phyloP scores from a whole-genome alignment of 2,888 invertebrate species.

The Cheilosia variabilis region DNA sequence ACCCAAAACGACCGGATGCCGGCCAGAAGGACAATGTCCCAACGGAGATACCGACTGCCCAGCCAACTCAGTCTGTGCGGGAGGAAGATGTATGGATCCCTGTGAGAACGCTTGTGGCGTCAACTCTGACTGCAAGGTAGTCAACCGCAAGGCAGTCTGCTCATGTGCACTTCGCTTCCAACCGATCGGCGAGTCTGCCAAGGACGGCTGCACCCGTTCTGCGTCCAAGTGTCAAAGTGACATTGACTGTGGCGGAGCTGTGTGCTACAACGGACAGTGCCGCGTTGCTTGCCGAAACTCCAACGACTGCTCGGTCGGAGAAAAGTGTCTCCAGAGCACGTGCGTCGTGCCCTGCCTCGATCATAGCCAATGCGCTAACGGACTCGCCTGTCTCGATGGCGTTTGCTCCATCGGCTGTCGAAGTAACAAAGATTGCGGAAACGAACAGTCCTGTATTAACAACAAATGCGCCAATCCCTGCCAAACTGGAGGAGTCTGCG shows the following conservation, averaged over 20 bases:
- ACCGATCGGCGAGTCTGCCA: conserved; percentile 86
- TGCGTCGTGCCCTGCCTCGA: conserved; percentile 92
- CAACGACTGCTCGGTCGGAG: conserved; percentile 91
- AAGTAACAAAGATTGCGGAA: conserved; percentile 91
- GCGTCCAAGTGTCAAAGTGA: conserved; percentile 88
- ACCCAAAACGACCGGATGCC: conserved; percentile 90
- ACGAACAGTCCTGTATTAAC: conserved; percentile 91
- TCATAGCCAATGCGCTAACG: conserved; percentile 91
- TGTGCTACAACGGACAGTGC: conserved; percentile 93
- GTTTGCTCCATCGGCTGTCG: conserved; percentile 93
- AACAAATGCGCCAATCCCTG: conserved; percentile 95
- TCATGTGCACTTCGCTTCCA: conserved; percentile 91
- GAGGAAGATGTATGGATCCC: conserved; percentile 90
- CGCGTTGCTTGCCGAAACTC: conserved; percentile 91
- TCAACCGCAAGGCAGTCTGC: conserved; percentile 91
- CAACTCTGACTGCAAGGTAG: conserved; percentile 92
- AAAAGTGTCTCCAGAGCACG: conserved; percentile 90
- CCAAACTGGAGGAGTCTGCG: conserved; percentile 89
- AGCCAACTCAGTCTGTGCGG: conserved; percentile 88
- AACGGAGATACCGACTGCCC: conserved; percentile 91
- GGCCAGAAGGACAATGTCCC: conserved; percentile 90
- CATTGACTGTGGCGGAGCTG: conserved; percentile 90
- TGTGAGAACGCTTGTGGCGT: conserved; percentile 92
- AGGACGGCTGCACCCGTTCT: conserved; percentile 90
- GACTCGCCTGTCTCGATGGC: conserved; percentile 92